Evolutionary conservation across 1,140 invertebrate species (phyloP).

Genomic region (Popillia japonica): DNA sequence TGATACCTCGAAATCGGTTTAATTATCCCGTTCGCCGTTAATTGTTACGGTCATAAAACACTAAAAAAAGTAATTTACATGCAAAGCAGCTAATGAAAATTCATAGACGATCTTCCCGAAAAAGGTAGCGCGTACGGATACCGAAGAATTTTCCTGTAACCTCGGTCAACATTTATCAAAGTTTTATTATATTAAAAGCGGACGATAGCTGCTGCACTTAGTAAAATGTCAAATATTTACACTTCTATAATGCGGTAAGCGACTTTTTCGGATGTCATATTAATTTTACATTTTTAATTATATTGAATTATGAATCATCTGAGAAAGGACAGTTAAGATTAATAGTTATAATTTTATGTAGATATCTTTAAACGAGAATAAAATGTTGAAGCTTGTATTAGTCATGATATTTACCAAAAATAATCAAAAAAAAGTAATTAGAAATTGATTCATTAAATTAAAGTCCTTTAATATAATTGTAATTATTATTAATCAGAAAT

Average conservation of each 20-base stretch:
- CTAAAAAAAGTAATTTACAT: slow-evolving; percentile 15
- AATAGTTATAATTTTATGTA: neutral
- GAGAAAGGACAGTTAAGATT: neutral
- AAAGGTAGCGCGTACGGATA: neutral
- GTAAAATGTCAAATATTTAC: neutral
- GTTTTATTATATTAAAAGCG: slow-evolving; percentile 4
- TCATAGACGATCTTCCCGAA: slow-evolving; percentile 14
- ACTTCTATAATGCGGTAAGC: neutral
- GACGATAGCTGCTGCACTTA: neutral
- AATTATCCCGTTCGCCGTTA: neutral
- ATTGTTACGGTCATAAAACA: slow-evolving; percentile 6
- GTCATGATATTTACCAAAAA: no score
- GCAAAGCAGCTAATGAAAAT: slow-evolving; percentile 18
- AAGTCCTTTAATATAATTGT: no score
- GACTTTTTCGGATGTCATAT: neutral
- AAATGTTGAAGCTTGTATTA: no score
- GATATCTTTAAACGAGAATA: no score
- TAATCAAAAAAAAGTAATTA: no score
- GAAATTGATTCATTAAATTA: no score
- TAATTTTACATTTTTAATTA: neutral
- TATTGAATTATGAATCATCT: neutral
- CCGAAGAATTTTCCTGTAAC: neutral
- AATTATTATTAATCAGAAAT: no score
- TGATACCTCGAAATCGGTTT: slow-evolving; percentile 17
- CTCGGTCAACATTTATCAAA: neutral